Evolutionary conservation across 2,888 invertebrate genomes (phyloP), one percentile per base, ranked within the genome.

Genomic region (Fissipunctia ypsillon): DNA sequence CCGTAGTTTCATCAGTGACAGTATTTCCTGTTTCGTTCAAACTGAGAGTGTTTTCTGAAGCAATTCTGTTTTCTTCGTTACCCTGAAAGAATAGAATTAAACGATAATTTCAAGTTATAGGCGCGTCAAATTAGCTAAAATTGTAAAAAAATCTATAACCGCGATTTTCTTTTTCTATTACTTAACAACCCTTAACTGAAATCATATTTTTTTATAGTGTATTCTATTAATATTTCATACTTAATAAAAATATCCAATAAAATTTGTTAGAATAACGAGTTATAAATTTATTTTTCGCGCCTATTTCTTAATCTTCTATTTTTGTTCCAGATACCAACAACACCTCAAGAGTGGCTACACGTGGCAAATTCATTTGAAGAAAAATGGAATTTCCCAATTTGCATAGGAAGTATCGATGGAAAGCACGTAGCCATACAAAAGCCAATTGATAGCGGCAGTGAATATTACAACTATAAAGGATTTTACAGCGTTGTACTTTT

Each of bases 391-490:
- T 35, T 35, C 35, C 35, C 35, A 35, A 35, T 6, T 35, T 35
- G 35, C 35, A 6, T 35, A 35, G 35, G 35, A 35, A 35, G 35
- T 35, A 35, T 35, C 35, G 35, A 35, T 35, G 35, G 35, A 35
- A 35, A 35, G 57, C 71, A 71, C 65, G 71, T 71, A 65, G 71
- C 65, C 71, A 71, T 71, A 65, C 71, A 71, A 71, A 71, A 65
- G 48, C 70, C 70, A 71, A 57, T 64, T 64, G 64, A 72, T 67
- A 74, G 72, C 63, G 81, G 76, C 43, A 80, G 69, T 43, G 78
- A 81, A 67, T 81, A 78, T 74, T 78, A 74, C 59, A 81, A 83
- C 45, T 80, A 84, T 64, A 84, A 84, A 72, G 74, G 69, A 67
- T 77, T 77, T 73, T 77, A 67, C 56, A 81, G 81, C 59, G 66